Base-by-base conservation (phyloP, 2,797 vertebrate species). In the Bryconaethiops microstoma region DNA sequence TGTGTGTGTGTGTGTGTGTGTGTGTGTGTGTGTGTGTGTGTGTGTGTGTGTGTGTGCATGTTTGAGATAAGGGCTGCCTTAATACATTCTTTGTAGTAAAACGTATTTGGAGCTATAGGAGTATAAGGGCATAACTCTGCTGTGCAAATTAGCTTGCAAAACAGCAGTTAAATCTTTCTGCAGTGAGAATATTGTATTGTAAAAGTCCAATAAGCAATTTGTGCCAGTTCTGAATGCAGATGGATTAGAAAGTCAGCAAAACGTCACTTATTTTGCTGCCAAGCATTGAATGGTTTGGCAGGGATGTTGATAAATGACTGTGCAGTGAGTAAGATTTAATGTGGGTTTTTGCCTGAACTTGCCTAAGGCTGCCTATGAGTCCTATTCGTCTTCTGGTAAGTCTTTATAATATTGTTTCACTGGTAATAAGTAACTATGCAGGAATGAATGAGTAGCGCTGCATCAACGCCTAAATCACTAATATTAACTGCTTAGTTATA, bases 301-400 rank as follows among this genome's bases (percentile, higher is more conserved):
- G 7, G 35, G 29, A 8, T 9, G 16, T 3, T 40, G 50, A 14
- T 42, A 1, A 29, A 55, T 40, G n/a, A 25, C 5, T 6, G 55
- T 40, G 48, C 16, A 77, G 7, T 7, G 2, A 17, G 6, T 62
- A 29, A 17, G 29, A 62, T 77, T 63, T 39, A 67, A 54, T 50
- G 19, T 42, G 0, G 57, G 68, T 73, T 57, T 70, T 78, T 76
- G 67, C 14, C 52, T 29, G 12, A 76, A 76, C 42, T 35, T 54
- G 57, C 75, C 64, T 55, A 9, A 54, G 35, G 29, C 21, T 21
- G 0, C 42, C 42, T 54, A 39, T 39, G 19, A 68, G 40, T 25
- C 39, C 42, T 40, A 23, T 25, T 45, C 8, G 21, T 45, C 29
- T n/a, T 14, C 23, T 48, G 45, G 45, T 35, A 35, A 35, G 4